A percentile compares a stretch with the other conserved stretches of the same genome.
phyloP scores from a whole-genome alignment of 2,797 vertebrate species.

The Falco cherrug region DNA sequence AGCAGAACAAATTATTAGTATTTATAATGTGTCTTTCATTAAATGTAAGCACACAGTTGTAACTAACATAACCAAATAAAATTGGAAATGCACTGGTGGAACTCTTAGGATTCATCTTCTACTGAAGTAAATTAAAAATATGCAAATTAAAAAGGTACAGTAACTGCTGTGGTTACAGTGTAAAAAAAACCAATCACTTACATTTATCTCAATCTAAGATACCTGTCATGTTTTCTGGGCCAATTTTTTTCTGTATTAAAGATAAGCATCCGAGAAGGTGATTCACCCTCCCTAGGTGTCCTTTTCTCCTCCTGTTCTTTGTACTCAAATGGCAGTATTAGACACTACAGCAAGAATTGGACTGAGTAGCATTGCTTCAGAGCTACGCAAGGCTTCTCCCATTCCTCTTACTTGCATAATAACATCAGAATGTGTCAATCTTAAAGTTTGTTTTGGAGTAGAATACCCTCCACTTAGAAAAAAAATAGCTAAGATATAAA shows the following conservation, averaged over 20 bases:
- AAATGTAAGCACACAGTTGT: constrained; percentile 15
- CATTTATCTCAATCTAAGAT: neutral
- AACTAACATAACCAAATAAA: constrained; percentile 36
- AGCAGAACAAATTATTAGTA: constrained; percentile 24
- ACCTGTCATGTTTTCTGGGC: neutral
- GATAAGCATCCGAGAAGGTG: neutral
- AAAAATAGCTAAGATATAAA: neutral
- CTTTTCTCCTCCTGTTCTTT: neutral
- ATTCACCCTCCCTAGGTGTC: neutral
- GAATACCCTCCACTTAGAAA: neutral
- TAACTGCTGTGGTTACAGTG: neutral
- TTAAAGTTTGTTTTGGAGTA: neutral
- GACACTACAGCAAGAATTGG: neutral
- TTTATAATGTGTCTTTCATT: neutral
- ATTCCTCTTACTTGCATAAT: neutral
- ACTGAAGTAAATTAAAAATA: constrained; percentile 50
- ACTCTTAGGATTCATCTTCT: constrained; percentile 24
- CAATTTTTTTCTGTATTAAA: neutral
- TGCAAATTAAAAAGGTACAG: constrained; percentile 30
- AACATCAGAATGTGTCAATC: too few species aligned
- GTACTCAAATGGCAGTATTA: neutral
- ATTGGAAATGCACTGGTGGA: constrained; percentile 18
- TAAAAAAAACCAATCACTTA: neutral
- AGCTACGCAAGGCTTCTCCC: neutral
- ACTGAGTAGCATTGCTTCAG: neutral